These are phyloP conservation scores for Stichodactyla helianthus DNA, from an alignment of 64 coral and sea anemone genomes.

Conservation along the genomic window DNA sequence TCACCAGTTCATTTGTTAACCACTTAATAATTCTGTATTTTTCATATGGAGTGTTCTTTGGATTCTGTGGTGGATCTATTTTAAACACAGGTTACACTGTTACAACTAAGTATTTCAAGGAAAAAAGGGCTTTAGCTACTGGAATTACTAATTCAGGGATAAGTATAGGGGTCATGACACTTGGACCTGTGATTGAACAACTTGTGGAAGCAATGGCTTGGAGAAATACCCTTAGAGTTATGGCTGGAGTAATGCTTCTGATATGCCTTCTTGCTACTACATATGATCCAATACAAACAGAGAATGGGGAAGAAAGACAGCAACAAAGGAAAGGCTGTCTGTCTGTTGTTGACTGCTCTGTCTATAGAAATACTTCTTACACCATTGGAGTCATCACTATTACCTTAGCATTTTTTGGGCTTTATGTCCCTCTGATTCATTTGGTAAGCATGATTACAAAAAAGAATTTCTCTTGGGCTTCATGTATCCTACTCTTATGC, in stretches of 20 bases:
- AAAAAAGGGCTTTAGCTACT: slow-evolving; percentile 37
- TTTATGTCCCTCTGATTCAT: slow-evolving; percentile 63
- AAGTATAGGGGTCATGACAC: slow-evolving; percentile 32
- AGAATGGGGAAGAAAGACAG: neutral
- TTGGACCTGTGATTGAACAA: slow-evolving; percentile 11
- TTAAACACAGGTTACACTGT: slow-evolving; percentile 31
- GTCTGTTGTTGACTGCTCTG: slow-evolving; percentile 29
- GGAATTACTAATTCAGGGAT: slow-evolving; percentile 47
- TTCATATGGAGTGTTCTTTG: slow-evolving; percentile 51
- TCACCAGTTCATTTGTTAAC: slow-evolving; percentile 26
- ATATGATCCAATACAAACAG: slow-evolving; percentile 1
- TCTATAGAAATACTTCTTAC: slow-evolving; percentile 33
- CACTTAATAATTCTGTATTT: slow-evolving; percentile 33
- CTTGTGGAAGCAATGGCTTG: slow-evolving; percentile 34
- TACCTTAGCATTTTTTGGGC: slow-evolving; percentile 39
- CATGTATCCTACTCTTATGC: neutral
- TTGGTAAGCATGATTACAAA: slow-evolving; percentile 31
- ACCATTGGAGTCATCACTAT: slow-evolving; percentile 4
- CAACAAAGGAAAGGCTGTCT: neutral
- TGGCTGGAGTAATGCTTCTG: slow-evolving; percentile 21
- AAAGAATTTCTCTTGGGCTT: neutral
- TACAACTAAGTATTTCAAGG: slow-evolving; percentile 19
- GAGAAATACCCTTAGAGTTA: slow-evolving; percentile 28
- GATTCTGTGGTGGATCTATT: slow-evolving; percentile 36
- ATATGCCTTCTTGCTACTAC: slow-evolving; percentile 30